Conservation (phyloP, 2,797 vertebrate species). For the Streptopelia turtur region DNA sequence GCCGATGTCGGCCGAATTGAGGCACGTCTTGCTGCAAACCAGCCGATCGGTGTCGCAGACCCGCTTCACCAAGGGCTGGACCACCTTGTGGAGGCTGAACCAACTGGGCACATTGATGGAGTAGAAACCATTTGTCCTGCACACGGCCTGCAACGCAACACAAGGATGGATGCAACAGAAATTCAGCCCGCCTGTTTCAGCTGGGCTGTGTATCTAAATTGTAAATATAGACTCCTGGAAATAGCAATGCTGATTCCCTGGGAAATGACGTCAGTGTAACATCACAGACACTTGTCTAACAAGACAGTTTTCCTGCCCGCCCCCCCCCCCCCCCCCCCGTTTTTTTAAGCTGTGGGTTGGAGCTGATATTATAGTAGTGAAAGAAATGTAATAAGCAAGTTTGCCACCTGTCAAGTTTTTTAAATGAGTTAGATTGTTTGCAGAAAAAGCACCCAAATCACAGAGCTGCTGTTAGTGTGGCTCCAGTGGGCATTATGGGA, state of each 20-base stretch:
- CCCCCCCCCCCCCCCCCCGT: not conserved
- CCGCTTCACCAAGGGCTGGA: conserved; percentile 90
- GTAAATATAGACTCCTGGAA: not conserved
- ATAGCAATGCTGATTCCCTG: not conserved
- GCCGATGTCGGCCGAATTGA: conserved; percentile 94
- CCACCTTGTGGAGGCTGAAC: conserved; percentile 88
- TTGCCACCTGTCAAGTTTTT: not conserved
- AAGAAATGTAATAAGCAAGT: not conserved
- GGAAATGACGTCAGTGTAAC: not conserved
- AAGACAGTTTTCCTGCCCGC: not conserved
- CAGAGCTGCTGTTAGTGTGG: not conserved
- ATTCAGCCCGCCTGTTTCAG: not conserved
- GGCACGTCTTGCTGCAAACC: conserved; percentile 96
- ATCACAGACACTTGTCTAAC: not conserved
- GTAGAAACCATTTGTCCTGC: conserved; percentile 92
- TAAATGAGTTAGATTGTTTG: fast-evolving
- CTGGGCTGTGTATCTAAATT: not conserved
- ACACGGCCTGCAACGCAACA: conserved; percentile 86
- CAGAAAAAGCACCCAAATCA: not conserved
- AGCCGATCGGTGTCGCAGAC: conserved; percentile 90
- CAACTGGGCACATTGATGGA: conserved; percentile 90
- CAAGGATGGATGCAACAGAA: not conserved
- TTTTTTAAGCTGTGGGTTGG: not conserved
- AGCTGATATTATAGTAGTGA: not conserved
- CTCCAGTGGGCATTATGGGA: not conserved